Conservation (phyloP, 2,888 invertebrate species). For the Chironomus tentans region DNA sequence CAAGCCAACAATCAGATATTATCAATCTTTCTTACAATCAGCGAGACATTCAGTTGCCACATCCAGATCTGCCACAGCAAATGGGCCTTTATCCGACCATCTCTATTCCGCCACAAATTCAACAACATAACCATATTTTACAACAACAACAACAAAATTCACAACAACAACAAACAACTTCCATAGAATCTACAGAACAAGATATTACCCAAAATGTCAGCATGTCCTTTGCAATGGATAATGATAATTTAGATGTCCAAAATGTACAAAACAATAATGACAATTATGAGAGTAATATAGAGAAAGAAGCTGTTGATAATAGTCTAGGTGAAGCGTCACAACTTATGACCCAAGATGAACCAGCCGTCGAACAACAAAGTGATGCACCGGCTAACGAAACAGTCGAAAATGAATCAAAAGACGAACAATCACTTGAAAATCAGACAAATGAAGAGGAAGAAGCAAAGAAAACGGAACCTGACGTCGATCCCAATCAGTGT, state of each 20-base stretch:
- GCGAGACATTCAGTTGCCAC: conserved; percentile 7
- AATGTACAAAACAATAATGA: background rate
- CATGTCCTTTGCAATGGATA: conserved; percentile 3
- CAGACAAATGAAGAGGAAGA: background rate
- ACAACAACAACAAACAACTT: background rate
- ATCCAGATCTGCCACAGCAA: conserved; percentile 19
- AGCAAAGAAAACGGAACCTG: conserved; percentile 27
- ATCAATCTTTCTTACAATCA: conserved; percentile 19
- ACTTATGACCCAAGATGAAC: background rate
- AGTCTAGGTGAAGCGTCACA: background rate
- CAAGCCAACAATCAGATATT: conserved; percentile 13
- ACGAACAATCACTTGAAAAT: background rate
- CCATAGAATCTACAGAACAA: background rate
- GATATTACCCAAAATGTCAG: conserved; percentile 1
- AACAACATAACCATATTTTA: conserved; percentile 4
- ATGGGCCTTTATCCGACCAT: conserved; percentile 21
- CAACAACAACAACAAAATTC: conserved; percentile 3
- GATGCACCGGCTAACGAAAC: background rate
- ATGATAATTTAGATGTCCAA: conserved; percentile 11
- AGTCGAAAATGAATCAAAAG: background rate
- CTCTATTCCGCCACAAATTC: background rate
- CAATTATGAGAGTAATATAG: background rate
- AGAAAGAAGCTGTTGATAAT: background rate
- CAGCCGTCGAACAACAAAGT: background rate
- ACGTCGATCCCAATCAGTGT: conserved; percentile 38